Base-by-base conservation (phyloP, 2,113 vertebrate species). In the Apaloderma vittatum region DNA sequence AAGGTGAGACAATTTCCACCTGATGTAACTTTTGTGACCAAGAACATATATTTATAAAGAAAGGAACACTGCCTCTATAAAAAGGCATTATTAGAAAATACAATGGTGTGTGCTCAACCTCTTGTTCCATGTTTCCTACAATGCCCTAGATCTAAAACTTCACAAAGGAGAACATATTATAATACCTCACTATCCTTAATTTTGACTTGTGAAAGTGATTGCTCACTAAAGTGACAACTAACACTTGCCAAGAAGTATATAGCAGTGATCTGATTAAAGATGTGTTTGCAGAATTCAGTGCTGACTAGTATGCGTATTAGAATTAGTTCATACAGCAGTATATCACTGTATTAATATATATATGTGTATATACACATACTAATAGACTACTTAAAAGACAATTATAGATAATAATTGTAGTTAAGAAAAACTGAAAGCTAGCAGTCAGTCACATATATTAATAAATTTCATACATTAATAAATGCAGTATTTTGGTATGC, bases 81-180 rank as follows among this genome's bases (percentile, higher is more conserved):
- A 76, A 86, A 62, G 22, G n/a, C 23, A 40, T 94, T 83, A 62
- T 76, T 40, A 40, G 40, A 40, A 40, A 66, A 90, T 70, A 65
- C 30, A 96, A 66, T 34, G 48, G 46, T 30, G 55, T 15, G 9
- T 11, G 27, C 59, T 86, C 66, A 73, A 86, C 54, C 78, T 82
- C 61, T 55, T 78, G 32, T 67, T 84, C 43, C 54, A 34, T 1
- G 2, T 83, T 78, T 24, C 62, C 34, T 87, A 48, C 40, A 87
- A 78, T 57, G 77, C 49, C 84, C 87, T 88, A 79, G 55, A 92
- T 93, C 55, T 77, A 86, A 93, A 93, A 90, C 14, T 34, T 86
- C 67, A 52, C 51, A 90, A 51, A 71, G 23, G 45, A 73, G 58
- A 93, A 16, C 23, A 34, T 0, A 3, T 51, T 66, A 16, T 62